Percentiles rank a stretch among this genome's conserved stretches.
Conservation (phyloP, 2,888 invertebrate species). For the Cataglyphis albicans region DNA sequence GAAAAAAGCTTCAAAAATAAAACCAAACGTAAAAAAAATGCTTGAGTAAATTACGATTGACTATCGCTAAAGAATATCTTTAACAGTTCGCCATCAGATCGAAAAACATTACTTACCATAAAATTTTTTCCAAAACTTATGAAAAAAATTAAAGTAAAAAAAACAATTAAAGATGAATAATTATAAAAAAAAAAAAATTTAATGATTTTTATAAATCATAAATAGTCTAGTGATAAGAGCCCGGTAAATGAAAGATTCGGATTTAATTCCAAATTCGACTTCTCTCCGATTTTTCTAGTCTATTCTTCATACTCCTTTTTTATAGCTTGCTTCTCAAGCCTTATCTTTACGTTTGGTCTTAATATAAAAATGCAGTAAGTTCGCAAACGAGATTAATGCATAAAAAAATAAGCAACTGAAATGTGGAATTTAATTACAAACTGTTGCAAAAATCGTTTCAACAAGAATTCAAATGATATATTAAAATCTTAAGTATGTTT, state of each 20-base stretch:
- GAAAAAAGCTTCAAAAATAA: neutral
- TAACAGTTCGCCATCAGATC: no score
- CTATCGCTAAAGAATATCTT: neutral
- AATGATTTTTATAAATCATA: neutral
- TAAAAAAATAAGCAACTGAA: conserved; percentile 9
- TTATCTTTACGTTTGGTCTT: neutral
- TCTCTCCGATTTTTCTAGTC: no score
- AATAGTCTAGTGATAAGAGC: no score
- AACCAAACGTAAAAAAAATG: conserved; percentile 2
- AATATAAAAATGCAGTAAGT: conserved; percentile 12
- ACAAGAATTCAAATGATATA: neutral
- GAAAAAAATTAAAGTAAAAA: no score
- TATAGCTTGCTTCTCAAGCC: neutral
- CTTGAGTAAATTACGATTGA: neutral
- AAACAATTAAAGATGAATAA: neutral
- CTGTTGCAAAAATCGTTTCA: conserved; percentile 20
- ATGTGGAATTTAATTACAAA: neutral
- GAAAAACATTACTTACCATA: no score
- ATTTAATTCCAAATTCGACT: no score
- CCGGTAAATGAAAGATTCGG: no score
- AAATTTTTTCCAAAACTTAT: no score
- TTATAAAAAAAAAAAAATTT: neutral
- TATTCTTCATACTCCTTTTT: no score
- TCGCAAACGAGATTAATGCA: conserved; percentile 26
- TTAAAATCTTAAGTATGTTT: conserved; percentile 22